A percentile compares a stretch with the other conserved stretches of the same genome.
phyloP scores from a whole-genome alignment of 2,797 vertebrate species.

The Falco rusticolus region DNA sequence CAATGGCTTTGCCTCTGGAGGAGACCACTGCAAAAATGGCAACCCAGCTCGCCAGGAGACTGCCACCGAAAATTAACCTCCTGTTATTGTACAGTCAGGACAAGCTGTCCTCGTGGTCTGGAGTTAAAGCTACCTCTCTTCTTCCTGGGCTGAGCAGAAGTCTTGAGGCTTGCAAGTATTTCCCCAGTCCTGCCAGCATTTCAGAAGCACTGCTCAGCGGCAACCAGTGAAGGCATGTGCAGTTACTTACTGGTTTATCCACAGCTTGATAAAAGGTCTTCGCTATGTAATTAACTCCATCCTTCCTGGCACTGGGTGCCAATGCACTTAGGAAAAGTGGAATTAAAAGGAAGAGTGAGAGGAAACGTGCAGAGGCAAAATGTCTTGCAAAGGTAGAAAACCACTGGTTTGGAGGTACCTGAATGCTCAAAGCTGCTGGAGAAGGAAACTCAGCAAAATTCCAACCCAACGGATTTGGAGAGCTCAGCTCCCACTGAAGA shows the following conservation, averaged over 20 bases:
- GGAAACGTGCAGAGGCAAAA: background rate
- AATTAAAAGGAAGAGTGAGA: background rate
- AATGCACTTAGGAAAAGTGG: background rate
- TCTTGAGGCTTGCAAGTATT: slow-evolving; percentile 43
- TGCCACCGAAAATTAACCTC: background rate
- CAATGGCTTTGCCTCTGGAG: background rate
- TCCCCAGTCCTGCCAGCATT: background rate
- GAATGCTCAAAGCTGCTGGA: background rate
- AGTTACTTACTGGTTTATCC: background rate
- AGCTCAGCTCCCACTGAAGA: background rate
- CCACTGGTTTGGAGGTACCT: background rate
- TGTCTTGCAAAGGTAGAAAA: background rate
- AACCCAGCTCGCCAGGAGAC: background rate
- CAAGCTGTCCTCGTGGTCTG: background rate
- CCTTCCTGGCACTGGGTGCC: background rate
- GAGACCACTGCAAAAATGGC: background rate
- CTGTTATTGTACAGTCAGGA: background rate
- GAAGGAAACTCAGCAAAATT: background rate
- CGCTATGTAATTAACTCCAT: background rate
- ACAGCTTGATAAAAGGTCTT: background rate
- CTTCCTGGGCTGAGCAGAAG: slow-evolving; percentile 4
- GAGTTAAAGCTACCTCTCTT: slow-evolving; percentile 32
- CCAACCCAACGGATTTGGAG: background rate
- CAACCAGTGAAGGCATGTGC: background rate
- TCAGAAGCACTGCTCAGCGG: background rate